phyloP scores from a whole-genome alignment of 2,113 vertebrate species.

The Eidolon helvum region DNA sequence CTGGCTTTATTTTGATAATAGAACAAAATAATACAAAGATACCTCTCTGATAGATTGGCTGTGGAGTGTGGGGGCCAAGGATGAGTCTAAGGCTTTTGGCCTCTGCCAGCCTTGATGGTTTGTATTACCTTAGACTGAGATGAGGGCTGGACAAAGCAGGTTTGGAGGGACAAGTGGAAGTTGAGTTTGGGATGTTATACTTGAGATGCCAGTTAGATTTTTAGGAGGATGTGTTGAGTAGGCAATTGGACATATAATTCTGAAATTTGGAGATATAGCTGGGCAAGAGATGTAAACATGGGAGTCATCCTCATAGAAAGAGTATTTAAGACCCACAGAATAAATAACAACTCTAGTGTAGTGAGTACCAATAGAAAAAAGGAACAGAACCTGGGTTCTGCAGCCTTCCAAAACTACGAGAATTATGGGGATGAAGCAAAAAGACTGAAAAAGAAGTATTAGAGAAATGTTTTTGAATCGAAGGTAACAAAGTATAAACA shows the following conservation, averaged over 20 bases:
- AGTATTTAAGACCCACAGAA: background rate
- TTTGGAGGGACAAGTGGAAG: background rate
- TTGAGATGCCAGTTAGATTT: background rate
- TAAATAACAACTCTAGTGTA: background rate
- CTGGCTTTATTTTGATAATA: background rate
- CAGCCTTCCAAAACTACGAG: background rate
- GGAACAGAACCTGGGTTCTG: background rate
- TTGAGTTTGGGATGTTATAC: background rate
- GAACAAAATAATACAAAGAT: background rate
- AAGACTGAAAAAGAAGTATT: background rate
- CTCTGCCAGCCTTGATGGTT: background rate
- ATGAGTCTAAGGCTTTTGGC: background rate
- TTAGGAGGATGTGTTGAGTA: background rate
- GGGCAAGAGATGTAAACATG: background rate
- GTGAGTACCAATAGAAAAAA: background rate
- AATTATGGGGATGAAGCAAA: background rate
- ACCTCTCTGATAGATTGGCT: background rate
- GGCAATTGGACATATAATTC: background rate
- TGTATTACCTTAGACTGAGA: background rate
- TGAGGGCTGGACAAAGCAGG: background rate
- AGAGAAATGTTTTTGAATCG: background rate
- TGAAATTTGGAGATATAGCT: background rate
- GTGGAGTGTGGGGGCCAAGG: background rate
- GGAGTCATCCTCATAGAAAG: background rate
- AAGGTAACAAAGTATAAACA: background rate